These are phyloP conservation scores for Chloropsis cyanopogon DNA, from an alignment of 2,113 vertebrate species.

Conservation along the genomic window DNA sequence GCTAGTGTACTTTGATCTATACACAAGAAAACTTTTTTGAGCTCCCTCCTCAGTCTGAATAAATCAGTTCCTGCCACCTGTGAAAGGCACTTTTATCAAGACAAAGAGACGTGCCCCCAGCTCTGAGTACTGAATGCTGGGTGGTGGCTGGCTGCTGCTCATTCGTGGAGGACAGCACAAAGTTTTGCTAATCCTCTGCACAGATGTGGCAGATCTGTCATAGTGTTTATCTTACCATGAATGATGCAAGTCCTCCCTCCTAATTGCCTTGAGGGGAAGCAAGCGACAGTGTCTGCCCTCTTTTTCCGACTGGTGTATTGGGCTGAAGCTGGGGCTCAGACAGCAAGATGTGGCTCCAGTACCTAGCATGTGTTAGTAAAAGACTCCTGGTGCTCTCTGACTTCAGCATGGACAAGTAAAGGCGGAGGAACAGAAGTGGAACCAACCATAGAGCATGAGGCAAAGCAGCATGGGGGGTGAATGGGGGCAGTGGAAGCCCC, in stretches of 20 bases:
- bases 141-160: neutral
- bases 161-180: neutral
- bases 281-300: rapidly evolving
- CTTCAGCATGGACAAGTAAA: neutral
- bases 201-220: neutral
- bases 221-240: neutral
- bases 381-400: neutral
- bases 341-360: neutral
- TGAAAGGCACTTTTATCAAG: neutral
- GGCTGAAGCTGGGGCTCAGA: neutral
- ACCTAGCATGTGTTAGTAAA: neutral
- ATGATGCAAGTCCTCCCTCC: neutral
- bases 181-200: neutral
- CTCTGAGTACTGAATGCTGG: neutral
- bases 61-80: neutral
- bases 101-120: neutral
- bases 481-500: neutral
- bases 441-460: neutral
- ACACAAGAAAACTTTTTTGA: rapidly evolving
- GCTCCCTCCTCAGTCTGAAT: neutral
- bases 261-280: neutral
- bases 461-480: neutral
- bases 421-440: neutral
- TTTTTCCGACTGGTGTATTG: rapidly evolving
- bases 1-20: neutral